Conservation (phyloP, 2,113 vertebrate species). For the Symphodus melops region DNA sequence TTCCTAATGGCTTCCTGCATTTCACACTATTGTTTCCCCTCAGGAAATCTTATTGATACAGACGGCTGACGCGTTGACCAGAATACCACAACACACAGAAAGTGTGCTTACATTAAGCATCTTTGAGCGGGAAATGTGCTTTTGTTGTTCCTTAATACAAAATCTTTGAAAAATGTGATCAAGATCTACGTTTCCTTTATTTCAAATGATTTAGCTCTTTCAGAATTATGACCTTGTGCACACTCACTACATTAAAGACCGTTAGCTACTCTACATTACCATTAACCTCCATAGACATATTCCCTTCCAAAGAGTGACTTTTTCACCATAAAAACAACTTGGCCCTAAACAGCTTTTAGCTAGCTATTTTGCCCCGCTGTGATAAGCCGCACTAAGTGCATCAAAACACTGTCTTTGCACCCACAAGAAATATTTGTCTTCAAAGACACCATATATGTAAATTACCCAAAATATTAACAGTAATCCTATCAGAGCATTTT, state of each 20-base stretch:
- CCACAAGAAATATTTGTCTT: constrained; percentile 4
- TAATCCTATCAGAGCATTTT: constrained; percentile 18
- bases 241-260: background rate
- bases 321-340: background rate
- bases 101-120: constrained; percentile 58
- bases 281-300: background rate
- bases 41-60: constrained; percentile 80
- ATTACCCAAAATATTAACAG: constrained; percentile 32
- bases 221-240: background rate
- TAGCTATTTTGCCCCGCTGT: background rate
- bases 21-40: constrained; percentile 84
- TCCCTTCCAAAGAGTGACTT: background rate
- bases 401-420: constrained; percentile 5
- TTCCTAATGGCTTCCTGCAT: constrained; percentile 86
- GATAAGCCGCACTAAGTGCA: constrained; percentile 6
- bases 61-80: constrained; percentile 48
- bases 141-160: constrained; percentile 7
- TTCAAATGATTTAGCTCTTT: background rate
- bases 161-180: background rate
- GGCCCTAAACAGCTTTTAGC: background rate
- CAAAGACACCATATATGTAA: background rate
- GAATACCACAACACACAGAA: constrained; percentile 45
- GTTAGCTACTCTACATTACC: no score
- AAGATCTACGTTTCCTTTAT: background rate
- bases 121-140: constrained; percentile 21